Base-by-base conservation (phyloP, 2,888 invertebrate genomes). In the Malthinus seriepunctatus region DNA sequence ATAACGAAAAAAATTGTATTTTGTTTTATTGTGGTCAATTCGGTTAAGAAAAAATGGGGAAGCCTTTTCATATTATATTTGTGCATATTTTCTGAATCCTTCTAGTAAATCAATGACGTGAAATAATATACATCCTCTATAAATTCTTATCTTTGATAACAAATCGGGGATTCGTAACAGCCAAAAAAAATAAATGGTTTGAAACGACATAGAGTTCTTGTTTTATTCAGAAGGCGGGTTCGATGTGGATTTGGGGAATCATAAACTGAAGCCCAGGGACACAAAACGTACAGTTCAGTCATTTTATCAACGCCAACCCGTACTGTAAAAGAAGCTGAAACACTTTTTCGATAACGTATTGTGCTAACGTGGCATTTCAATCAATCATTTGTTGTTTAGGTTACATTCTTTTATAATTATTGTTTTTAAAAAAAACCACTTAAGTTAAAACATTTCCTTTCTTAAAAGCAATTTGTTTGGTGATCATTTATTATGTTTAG, bases 201-300 rank as follows among this genome's bases (percentile, higher is more conserved):
- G 67, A 65, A 59, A 62, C 60, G 64, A 65, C 62, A 66, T 60
- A 45, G 53, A 60, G 64, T 63, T 61, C 65, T 64, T 70, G 68
- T 71, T 70, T 71, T 69, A 71, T 71, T 70, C 71, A 70, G 63
- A 63, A 69, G 70, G 67, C 65, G 67, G 68, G 65, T 65, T 63
- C 55, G 66, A 68, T 71, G 71, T 69, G 71, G 70, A 71, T 71
- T 70, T 70, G 67, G 69, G 69, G 70, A 69, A 69, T 69, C 68
- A 68, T 70, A 70, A 70, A 72, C 67, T 67, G 60, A 64, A 67
- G 67, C 66, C 70, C 42, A 51, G 68, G 71, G 69, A 69, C 66
- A 65, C 63, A 56, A 60, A 61, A 63, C 63, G 66, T 63, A 53
- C 64, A 59, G 55, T 63, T 65, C 67, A 63, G 65, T 68, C 66